These are phyloP conservation scores for Heliornis fulica DNA, from an alignment of 2,113 vertebrate species.

Conservation along the genomic window DNA sequence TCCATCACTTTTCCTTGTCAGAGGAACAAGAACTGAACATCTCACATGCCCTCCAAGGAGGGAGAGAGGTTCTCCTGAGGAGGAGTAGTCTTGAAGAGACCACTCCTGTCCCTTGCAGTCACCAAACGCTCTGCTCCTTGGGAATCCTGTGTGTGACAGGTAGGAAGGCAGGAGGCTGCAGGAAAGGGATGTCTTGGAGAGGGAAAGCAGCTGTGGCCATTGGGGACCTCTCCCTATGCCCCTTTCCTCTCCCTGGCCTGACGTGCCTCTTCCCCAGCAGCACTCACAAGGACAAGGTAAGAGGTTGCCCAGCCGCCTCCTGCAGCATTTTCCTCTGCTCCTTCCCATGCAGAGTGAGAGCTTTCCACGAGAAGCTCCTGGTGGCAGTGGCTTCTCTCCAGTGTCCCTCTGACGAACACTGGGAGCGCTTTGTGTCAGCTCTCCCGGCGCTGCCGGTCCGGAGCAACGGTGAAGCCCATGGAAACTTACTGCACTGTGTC, in stretches of 20 bases:
- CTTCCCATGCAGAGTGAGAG: neutral
- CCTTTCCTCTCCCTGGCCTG: neutral
- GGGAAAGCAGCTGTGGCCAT: accelerated
- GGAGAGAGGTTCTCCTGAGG: neutral
- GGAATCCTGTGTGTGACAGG: neutral
- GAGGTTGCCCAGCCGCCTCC: neutral
- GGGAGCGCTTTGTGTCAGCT: neutral
- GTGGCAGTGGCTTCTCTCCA: neutral
- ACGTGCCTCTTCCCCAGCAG: neutral
- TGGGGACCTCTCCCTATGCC: accelerated
- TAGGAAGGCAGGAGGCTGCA: neutral
- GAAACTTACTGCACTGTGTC: constrained; percentile 1
- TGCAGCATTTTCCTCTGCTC: neutral
- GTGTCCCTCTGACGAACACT: neutral
- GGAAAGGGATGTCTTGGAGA: accelerated
- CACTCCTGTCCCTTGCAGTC: neutral
- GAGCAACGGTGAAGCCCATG: neutral
- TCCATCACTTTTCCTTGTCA: neutral
- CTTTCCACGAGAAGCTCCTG: neutral
- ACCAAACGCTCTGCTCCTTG: neutral
- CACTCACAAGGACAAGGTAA: neutral
- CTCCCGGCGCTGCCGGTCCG: neutral
- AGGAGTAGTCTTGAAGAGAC: neutral
- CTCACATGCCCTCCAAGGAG: neutral
- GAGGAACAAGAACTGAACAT: neutral